Conservation (phyloP, 2,888 invertebrate genomes). For the Schizaphis graminum region DNA sequence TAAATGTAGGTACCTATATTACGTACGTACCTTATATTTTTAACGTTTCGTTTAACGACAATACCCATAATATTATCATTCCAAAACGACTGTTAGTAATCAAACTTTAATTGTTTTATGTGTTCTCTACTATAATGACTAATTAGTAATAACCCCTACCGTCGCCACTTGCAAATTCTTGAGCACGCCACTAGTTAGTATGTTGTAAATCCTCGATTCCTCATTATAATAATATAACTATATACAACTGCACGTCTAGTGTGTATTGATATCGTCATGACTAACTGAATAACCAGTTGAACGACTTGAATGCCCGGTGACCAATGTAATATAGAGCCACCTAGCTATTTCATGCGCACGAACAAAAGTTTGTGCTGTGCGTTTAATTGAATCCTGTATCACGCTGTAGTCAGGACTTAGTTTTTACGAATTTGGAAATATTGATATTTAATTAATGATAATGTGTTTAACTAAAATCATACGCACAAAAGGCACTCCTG, state of each 20-base stretch:
- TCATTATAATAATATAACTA: background rate
- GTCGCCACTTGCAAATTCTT: background rate
- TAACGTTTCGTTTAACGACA: too few species aligned
- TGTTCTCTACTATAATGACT: too few species aligned
- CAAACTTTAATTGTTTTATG: too few species aligned
- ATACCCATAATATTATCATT: too few species aligned
- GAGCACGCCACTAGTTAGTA: background rate
- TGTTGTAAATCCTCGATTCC: background rate
- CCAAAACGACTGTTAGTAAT: too few species aligned
- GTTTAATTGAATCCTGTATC: background rate
- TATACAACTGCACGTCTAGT: background rate
- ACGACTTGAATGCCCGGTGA: background rate
- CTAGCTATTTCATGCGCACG: background rate
- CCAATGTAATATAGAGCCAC: background rate
- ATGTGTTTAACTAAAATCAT: background rate
- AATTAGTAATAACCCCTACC: background rate
- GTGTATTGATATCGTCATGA: background rate
- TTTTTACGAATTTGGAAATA: background rate
- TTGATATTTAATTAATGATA: background rate
- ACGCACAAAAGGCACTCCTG: background rate
- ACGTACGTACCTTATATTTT: too few species aligned
- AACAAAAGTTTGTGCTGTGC: background rate
- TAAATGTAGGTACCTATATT: too few species aligned
- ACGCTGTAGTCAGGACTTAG: background rate
- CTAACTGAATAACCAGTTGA: background rate